Percentiles rank a stretch among this genome's conserved stretches.
phyloP scores from a whole-genome alignment of 2,797 vertebrate genomes.

The Sebastes wilsoni region DNA sequence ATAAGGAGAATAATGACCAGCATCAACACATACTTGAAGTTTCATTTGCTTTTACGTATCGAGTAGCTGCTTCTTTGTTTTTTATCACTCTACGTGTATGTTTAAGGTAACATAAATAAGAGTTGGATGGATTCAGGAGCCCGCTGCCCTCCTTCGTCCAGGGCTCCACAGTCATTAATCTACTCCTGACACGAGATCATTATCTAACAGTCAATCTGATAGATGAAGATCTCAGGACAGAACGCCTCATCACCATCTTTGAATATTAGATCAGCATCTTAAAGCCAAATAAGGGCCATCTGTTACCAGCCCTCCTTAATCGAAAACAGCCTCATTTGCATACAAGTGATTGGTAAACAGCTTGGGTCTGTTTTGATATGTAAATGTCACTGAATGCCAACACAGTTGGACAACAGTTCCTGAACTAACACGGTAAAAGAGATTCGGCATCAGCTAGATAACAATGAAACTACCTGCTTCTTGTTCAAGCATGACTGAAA shows the following conservation, averaged over 20 bases:
- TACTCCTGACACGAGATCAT: background rate
- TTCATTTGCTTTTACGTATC: background rate
- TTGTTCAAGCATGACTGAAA: background rate
- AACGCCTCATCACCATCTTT: constrained; percentile 13
- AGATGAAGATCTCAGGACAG: constrained; percentile 8
- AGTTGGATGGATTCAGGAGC: background rate
- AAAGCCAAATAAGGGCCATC: background rate
- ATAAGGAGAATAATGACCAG: background rate
- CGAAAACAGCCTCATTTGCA: background rate
- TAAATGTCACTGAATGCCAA: background rate
- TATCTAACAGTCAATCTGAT: background rate
- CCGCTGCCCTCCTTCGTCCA: background rate
- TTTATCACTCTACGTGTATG: background rate
- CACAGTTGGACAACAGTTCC: background rate
- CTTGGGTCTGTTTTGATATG: background rate
- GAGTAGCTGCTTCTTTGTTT: background rate
- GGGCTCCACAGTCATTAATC: background rate
- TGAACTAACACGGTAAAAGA: background rate
- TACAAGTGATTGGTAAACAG: background rate
- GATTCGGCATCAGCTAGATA: background rate
- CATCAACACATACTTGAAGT: background rate
- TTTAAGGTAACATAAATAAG: background rate
- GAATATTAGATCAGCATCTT: constrained; percentile 9
- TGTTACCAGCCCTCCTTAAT: background rate
- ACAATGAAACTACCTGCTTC: background rate